Percentiles rank a stretch among this genome's conserved stretches.
phyloP scores from a whole-genome alignment of 2,888 invertebrate species.

The Philhelius pedissequus region DNA sequence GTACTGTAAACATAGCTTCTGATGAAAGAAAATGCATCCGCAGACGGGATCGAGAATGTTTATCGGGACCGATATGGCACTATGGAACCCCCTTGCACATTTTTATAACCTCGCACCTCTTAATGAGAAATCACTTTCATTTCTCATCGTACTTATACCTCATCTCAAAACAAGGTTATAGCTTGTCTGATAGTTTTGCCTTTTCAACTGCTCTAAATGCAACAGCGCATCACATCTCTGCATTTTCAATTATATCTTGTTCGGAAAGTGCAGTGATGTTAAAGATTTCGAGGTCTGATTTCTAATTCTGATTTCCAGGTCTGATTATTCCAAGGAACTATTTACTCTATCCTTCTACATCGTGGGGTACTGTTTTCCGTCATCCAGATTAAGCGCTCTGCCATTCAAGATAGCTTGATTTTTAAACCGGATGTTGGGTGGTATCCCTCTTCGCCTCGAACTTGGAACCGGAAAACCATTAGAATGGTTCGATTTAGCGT shows the following conservation, averaged over 20 bases:
- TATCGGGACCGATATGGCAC: constrained; percentile 67
- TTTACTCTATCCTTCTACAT: too few species aligned
- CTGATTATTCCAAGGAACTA: too few species aligned
- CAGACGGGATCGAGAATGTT: constrained; percentile 57
- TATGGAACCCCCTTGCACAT: constrained; percentile 37
- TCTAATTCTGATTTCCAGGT: too few species aligned
- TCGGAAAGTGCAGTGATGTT: constrained; percentile 9
- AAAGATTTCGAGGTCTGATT: not conserved
- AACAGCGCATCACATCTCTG: constrained; percentile 37
- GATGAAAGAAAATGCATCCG: constrained; percentile 53
- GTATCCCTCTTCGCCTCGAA: too few species aligned
- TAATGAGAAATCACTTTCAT: constrained; percentile 69
- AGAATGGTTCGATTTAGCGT: too few species aligned
- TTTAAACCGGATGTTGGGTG: too few species aligned
- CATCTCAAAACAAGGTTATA: constrained; percentile 10
- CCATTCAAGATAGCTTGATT: too few species aligned
- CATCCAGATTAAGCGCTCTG: too few species aligned
- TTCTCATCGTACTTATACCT: constrained; percentile 53
- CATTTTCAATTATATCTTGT: constrained; percentile 50
- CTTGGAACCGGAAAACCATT: too few species aligned
- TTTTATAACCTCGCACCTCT: constrained; percentile 61
- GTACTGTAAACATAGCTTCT: constrained; percentile 45
- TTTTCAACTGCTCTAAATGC: constrained; percentile 21
- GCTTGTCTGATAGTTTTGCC: not conserved
- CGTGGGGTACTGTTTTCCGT: too few species aligned